phyloP scores from a whole-genome alignment of 2,888 invertebrate species.

The Clostera curtula region DNA sequence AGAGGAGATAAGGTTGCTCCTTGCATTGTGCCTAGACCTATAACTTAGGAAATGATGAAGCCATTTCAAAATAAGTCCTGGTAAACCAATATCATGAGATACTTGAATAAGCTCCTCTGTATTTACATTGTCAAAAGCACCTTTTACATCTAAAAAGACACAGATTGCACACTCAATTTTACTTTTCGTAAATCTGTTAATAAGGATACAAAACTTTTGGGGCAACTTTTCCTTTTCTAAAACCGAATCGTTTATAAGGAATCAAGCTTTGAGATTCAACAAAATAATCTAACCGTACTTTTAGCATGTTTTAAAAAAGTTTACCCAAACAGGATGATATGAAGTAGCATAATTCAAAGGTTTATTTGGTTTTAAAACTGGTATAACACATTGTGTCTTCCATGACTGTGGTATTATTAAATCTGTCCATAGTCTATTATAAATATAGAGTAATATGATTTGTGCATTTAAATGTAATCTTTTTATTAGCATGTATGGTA shows the following conservation, averaged over 20 bases:
- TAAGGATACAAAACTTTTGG: slow-evolving; percentile 7
- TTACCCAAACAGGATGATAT: slow-evolving; percentile 7
- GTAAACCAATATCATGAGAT: neutral
- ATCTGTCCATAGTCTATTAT: neutral
- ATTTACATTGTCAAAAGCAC: slow-evolving; percentile 16
- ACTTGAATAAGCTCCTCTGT: slow-evolving; percentile 1
- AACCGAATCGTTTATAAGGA: slow-evolving; percentile 6
- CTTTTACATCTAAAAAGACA: slow-evolving; percentile 11
- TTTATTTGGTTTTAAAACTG: slow-evolving; percentile 2
- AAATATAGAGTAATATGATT: neutral
- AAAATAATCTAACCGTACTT: slow-evolving; percentile 3
- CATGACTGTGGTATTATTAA: neutral
- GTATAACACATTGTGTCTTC: slow-evolving; percentile 2
- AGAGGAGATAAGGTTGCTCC: slow-evolving; percentile 13
- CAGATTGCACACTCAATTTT: slow-evolving; percentile 1
- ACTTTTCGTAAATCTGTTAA: slow-evolving; percentile 2
- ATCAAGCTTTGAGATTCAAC: neutral
- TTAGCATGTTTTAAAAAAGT: slow-evolving; percentile 9
- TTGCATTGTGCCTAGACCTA: slow-evolving; percentile 11
- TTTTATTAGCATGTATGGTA: slow-evolving; percentile 5
- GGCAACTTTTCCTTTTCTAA: slow-evolving; percentile 7
- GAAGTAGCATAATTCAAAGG: slow-evolving; percentile 1
- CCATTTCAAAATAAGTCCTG: slow-evolving; percentile 4
- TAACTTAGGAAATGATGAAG: slow-evolving; percentile 7
- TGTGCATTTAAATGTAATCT: neutral